These are phyloP conservation scores for Furnarius figulus DNA, from an alignment of 2,113 vertebrate species.

Conservation along the genomic window DNA sequence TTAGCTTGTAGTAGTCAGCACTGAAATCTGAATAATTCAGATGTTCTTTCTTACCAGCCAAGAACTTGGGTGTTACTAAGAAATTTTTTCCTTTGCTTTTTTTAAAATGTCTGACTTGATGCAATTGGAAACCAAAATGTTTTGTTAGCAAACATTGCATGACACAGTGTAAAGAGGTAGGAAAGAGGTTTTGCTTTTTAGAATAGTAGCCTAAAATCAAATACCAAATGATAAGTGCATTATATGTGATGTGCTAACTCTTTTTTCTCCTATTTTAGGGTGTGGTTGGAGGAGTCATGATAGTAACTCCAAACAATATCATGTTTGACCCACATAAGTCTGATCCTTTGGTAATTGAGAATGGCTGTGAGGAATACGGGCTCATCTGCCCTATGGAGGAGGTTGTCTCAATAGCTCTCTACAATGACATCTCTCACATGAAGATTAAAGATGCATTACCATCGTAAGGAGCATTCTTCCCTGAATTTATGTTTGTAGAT, in stretches of 20 bases:
- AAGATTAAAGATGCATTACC: constrained; percentile 96
- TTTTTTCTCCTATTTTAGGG: constrained; percentile 76
- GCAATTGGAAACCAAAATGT: not conserved
- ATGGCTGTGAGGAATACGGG: constrained; percentile 97
- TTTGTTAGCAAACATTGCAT: not conserved
- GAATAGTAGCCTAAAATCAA: not conserved
- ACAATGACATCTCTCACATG: constrained; percentile 97
- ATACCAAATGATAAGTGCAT: not conserved
- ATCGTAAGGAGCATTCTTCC: constrained; percentile 86
- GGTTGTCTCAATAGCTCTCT: constrained; percentile 93
- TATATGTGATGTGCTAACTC: not conserved
- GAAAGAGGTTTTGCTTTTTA: not conserved
- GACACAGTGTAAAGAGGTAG: not conserved
- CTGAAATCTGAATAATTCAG: not conserved
- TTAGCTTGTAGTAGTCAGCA: not conserved
- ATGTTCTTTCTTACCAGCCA: not conserved
- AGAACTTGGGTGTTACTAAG: not conserved
- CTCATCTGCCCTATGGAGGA: constrained; percentile 98
- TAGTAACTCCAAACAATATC: constrained; percentile 98
- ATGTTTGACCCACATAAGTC: constrained; percentile 99
- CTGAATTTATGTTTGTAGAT: not conserved
- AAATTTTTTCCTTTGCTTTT: not conserved
- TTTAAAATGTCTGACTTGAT: not conserved
- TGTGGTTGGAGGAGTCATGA: constrained; percentile 96
- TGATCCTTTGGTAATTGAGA: constrained; percentile 96